Conservation (phyloP, 2,113 vertebrate species). For the Tautogolabrus adspersus region DNA sequence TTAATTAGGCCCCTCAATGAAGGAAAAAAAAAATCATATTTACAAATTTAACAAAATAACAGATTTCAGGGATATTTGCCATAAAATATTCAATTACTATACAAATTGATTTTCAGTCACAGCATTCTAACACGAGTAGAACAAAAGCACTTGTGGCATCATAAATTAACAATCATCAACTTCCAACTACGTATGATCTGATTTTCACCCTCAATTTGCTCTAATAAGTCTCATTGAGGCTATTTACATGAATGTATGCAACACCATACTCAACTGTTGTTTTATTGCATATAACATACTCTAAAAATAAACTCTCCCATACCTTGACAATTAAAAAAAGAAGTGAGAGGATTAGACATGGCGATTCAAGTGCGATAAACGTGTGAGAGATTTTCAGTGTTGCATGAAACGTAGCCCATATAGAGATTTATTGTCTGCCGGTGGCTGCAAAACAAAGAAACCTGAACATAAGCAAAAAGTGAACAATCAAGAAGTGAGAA, state of each 20-base stretch:
- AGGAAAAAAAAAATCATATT: constrained; percentile 63
- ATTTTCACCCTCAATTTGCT: constrained; percentile 67
- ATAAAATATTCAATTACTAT: constrained; percentile 76
- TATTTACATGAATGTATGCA: constrained; percentile 70
- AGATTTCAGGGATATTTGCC: constrained; percentile 63
- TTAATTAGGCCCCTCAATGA: constrained; percentile 33
- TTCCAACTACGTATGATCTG: constrained; percentile 57
- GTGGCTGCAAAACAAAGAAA: constrained; percentile 27
- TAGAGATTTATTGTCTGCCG: constrained; percentile 2
- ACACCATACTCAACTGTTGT: constrained; percentile 21
- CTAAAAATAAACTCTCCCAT: constrained; percentile 46
- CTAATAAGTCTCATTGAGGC: constrained; percentile 42
- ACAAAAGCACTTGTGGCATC: constrained; percentile 73
- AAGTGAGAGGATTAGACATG: constrained; percentile 53
- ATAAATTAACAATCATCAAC: constrained; percentile 80
- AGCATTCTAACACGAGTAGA: constrained; percentile 74
- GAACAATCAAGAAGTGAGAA: constrained; percentile 57
- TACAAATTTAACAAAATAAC: constrained; percentile 74
- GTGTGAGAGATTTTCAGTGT: constrained; percentile 59
- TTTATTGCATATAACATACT: constrained; percentile 51
- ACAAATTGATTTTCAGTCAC: constrained; percentile 79
- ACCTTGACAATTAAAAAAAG: constrained; percentile 35
- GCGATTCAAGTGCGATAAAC: constrained; percentile 70
- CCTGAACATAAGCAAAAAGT: constrained; percentile 24
- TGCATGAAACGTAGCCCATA: constrained; percentile 35